Evolutionary conservation across 2,888 invertebrate genomes (phyloP).

Genomic region (Xestia sexstrigata): DNA sequence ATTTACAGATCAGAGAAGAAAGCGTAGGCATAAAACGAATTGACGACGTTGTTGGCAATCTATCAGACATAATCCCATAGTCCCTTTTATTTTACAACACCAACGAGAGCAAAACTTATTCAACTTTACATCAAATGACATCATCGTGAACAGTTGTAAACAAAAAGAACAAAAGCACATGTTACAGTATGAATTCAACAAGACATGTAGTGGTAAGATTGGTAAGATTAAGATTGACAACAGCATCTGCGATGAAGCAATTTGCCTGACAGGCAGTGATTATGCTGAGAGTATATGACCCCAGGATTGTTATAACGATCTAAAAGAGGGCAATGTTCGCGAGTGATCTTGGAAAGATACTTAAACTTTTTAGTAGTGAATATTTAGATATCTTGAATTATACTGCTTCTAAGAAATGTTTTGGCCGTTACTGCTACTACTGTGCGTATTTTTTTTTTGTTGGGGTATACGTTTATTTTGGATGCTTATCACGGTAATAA

Average conservation of each 20-base stretch:
- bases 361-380: conserved; percentile 24
- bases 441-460: neutral
- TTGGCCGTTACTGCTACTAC: neutral
- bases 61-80: neutral
- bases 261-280: conserved; percentile 55
- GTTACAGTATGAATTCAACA: conserved; percentile 37
- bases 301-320: conserved; percentile 42
- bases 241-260: conserved; percentile 52
- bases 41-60: conserved; percentile 1
- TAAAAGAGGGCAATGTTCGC: conserved; percentile 45
- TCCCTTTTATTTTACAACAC: neutral
- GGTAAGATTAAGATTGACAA: conserved; percentile 50
- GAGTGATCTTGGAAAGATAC: conserved; percentile 28
- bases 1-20: neutral
- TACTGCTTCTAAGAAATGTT: neutral
- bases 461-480: neutral
- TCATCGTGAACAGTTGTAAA: neutral
- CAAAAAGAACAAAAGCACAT: conserved; percentile 36
- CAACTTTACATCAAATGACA: neutral
- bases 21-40: neutral
- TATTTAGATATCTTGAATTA: neutral
- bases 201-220: conserved; percentile 25
- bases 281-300: conserved; percentile 51
- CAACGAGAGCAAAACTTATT: neutral
- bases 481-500: neutral